phyloP scores from a whole-genome alignment of 1,140 invertebrate species.

The Apis laboriosa region DNA sequence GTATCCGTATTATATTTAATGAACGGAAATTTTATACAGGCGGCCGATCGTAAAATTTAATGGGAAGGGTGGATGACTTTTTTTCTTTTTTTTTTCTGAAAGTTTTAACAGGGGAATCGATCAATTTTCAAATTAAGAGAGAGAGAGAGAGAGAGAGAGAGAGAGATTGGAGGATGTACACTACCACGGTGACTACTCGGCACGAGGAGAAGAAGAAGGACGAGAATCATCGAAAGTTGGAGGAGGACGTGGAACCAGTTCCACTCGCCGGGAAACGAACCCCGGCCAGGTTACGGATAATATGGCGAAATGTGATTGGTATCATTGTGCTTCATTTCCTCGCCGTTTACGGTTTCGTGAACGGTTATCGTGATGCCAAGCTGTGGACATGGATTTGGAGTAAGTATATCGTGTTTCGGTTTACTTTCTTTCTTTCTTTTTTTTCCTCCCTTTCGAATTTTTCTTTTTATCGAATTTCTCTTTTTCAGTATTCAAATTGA shows the following conservation, averaged over 20 bases:
- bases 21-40: background rate
- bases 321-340: slow-evolving; percentile 70
- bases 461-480: background rate
- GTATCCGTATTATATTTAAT: slow-evolving; percentile 5
- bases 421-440: background rate
- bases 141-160: background rate
- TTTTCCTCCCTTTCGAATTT: background rate
- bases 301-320: slow-evolving; percentile 75
- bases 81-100: background rate
- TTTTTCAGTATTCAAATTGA: too few relatives aligned
- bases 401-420: slow-evolving; percentile 60
- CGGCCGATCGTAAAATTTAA: background rate
- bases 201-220: slow-evolving; percentile 62
- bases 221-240: background rate
- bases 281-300: slow-evolving; percentile 65
- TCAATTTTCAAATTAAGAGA: slow-evolving; percentile 20
- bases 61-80: background rate
- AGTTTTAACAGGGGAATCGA: background rate
- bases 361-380: slow-evolving; percentile 60
- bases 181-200: slow-evolving; percentile 71
- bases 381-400: slow-evolving; percentile 75
- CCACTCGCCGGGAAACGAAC: slow-evolving; percentile 40
- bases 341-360: slow-evolving; percentile 66
- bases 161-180: slow-evolving; percentile 58
- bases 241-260: slow-evolving; percentile 49